Conservation (phyloP, 2,797 vertebrate species). For the Sebastes variabilis region DNA sequence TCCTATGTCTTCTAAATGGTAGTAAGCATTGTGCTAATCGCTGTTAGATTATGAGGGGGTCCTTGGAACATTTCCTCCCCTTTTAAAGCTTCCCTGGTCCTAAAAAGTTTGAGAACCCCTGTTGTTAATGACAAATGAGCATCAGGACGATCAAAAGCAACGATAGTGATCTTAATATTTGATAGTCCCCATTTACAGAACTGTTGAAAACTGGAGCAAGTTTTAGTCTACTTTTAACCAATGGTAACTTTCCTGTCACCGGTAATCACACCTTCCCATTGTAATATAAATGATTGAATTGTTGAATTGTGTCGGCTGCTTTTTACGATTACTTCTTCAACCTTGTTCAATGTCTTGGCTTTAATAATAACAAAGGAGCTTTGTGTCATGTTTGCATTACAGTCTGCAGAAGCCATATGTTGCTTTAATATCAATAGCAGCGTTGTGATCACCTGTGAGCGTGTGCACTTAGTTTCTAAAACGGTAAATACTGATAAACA, state of each 20-base stretch:
- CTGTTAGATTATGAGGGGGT: no score
- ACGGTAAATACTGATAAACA: background rate
- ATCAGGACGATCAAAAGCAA: slow-evolving; percentile 23
- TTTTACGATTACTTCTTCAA: slow-evolving; percentile 9
- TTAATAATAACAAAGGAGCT: slow-evolving; percentile 11
- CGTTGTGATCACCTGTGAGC: slow-evolving; percentile 21
- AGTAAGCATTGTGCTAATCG: no score
- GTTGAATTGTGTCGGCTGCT: background rate
- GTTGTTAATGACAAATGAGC: background rate
- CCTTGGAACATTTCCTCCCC: no score
- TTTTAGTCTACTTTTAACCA: background rate
- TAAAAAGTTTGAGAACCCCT: no score
- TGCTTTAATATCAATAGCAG: slow-evolving; percentile 27
- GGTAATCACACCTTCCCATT: background rate
- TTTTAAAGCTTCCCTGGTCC: no score
- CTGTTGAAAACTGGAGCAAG: background rate
- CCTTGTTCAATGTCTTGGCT: slow-evolving; percentile 9
- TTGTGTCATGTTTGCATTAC: slow-evolving; percentile 37
- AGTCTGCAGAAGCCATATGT: slow-evolving; percentile 12
- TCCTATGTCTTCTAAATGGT: no score
- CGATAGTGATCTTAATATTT: background rate
- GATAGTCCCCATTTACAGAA: background rate
- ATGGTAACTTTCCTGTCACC: background rate
- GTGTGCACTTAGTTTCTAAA: background rate
- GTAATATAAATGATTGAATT: background rate